Evolutionary conservation across 2,797 vertebrate genomes (phyloP).

Genomic region (Paramormyrops hopkinsi): DNA sequence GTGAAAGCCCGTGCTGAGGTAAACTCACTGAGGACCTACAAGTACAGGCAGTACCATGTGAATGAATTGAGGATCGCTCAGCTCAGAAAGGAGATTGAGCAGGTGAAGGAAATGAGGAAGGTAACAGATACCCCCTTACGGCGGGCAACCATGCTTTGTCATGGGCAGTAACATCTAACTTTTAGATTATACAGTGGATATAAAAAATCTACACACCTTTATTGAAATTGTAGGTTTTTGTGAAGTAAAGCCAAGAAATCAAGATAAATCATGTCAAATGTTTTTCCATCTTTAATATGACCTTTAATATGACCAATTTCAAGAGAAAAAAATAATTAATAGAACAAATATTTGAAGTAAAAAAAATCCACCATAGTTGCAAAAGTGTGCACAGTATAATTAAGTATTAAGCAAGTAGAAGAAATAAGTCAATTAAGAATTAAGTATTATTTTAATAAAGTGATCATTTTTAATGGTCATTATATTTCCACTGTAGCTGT

Average conservation of each 20-base stretch:
- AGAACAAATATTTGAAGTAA: background rate
- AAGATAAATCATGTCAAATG: background rate
- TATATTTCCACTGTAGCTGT: conserved; percentile 2
- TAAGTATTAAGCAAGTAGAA: background rate
- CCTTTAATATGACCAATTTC: background rate
- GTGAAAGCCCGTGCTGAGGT: conserved; percentile 27
- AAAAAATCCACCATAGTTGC: background rate
- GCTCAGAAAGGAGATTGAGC: conserved; percentile 30
- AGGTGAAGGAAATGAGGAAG: conserved; percentile 32
- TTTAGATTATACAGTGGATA: background rate
- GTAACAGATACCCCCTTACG: conserved; percentile 15
- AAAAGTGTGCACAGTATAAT: background rate
- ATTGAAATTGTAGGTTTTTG: background rate
- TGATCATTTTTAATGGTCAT: background rate
- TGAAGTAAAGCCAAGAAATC: background rate
- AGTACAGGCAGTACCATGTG: conserved; percentile 36
- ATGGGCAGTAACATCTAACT: background rate
- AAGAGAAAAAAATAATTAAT: background rate
- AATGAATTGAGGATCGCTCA: conserved; percentile 34
- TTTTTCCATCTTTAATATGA: background rate
- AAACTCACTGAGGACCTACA: conserved; percentile 34
- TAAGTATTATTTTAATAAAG: background rate
- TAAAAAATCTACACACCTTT: background rate
- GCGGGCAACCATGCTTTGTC: background rate
- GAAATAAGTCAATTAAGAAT: background rate